Base-by-base conservation (phyloP, 2,888 invertebrate species). In the Conops quadrifasciatus region DNA sequence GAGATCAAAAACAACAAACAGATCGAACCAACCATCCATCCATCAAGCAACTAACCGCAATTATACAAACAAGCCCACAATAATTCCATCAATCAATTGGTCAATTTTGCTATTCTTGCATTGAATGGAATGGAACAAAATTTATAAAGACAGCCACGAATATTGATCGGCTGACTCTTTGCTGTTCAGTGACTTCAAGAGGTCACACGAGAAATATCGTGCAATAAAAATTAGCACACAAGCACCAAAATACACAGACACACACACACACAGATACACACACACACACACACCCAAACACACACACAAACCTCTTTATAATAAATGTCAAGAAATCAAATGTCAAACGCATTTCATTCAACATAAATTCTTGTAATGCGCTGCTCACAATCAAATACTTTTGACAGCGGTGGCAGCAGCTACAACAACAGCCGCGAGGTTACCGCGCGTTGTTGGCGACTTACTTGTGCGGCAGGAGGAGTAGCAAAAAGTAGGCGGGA, bases 311-410 rank as follows among this genome's bases (percentile, higher is more conserved):
- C n/a, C n/a, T n/a, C n/a, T n/a, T n/a, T n/a, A 62, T 9, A 62
- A 43, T 19, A 26, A 67, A 56, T 67, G 43, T 47, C 47, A 64
- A 36, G 43, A 13, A 19, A 19, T 11, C 21, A 26, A 45, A 56
- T 67, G 56, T 58, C 56, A 67, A 67, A 67, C 67, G 43, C 58
- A 58, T 67, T 66, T 58, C 36, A 15, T 30, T 56, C 56, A 36
- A 36, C 67, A 67, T 19, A 36, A 43, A 26, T 67, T 58, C 11
- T 36, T 56, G 36, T 58, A 26, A 24, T 15, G 2, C 3, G 56
- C 67, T 21, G 43, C 16, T 0, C 3, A 30, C 67, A 21, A 67
- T 43, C 56, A 43, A 24, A 58, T 15, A 63, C 11, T 45, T 21
- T 21, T 4, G 56, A 58, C 56, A 58, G 15, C 67, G 21, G 19